Evolutionary conservation across 2,797 vertebrate genomes (phyloP).

Genomic region (Fistularia commersonii): DNA sequence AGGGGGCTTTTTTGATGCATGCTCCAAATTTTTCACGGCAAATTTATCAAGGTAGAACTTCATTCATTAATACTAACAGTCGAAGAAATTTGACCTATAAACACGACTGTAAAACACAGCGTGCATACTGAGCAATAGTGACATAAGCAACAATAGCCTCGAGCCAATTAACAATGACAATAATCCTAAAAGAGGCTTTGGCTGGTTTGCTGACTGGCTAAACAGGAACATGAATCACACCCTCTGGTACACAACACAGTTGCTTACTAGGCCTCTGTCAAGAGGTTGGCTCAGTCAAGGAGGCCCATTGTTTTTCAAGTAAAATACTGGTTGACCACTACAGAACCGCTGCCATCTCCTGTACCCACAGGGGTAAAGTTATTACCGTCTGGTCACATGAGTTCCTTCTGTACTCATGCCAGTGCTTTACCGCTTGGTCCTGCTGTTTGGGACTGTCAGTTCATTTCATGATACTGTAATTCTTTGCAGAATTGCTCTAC

Average conservation of each 20-base stretch:
- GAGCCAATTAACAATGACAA: slow-evolving; percentile 50
- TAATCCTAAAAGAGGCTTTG: slow-evolving; percentile 68
- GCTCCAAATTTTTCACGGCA: too few relatives aligned
- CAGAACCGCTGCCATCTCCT: slow-evolving; percentile 29
- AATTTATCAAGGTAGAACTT: background rate
- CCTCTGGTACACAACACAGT: slow-evolving; percentile 10
- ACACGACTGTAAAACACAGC: background rate
- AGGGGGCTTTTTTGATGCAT: too few relatives aligned
- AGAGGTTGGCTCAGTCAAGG: slow-evolving; percentile 29
- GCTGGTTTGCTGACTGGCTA: slow-evolving; percentile 55
- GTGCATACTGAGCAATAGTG: slow-evolving; percentile 7
- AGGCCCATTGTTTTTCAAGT: slow-evolving; percentile 40
- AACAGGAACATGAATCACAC: slow-evolving; percentile 41
- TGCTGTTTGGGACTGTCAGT: slow-evolving; percentile 8
- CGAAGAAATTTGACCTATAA: background rate
- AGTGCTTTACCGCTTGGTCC: slow-evolving; percentile 28
- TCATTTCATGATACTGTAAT: background rate
- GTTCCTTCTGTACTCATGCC: slow-evolving; percentile 26
- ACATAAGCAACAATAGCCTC: slow-evolving; percentile 33
- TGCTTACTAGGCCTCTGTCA: slow-evolving; percentile 19
- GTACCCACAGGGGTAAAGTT: slow-evolving; percentile 34
- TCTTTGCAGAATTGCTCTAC: background rate
- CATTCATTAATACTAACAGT: background rate
- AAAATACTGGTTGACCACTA: slow-evolving; percentile 38
- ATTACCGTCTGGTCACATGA: slow-evolving; percentile 60